Conservation (phyloP, 1,140 invertebrate species). For the Drosophila bocqueti region DNA sequence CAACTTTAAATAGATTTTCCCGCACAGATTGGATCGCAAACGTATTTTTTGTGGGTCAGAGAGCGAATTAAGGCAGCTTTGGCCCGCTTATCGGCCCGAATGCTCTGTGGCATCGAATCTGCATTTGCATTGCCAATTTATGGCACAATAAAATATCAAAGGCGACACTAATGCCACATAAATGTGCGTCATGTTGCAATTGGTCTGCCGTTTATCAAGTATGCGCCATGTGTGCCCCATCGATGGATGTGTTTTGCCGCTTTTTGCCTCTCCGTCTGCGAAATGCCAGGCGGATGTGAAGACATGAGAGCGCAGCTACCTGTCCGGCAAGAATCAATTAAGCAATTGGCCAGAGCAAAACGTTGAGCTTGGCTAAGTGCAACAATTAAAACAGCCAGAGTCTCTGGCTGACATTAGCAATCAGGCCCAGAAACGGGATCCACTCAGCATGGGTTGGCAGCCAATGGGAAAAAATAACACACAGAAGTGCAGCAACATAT, state of each 20-base stretch:
- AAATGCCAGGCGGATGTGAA: conserved; percentile 65
- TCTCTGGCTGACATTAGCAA: conserved; percentile 38
- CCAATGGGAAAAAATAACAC: conserved; percentile 6
- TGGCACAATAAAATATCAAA: conserved; percentile 63
- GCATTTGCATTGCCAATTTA: conserved; percentile 59
- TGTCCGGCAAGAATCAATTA: conserved; percentile 62
- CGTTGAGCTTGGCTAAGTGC: conserved; percentile 46
- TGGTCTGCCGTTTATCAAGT: conserved; percentile 58
- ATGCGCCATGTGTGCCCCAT: conserved; percentile 67
- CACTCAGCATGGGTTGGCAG: conserved; percentile 27
- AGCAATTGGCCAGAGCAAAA: conserved; percentile 46
- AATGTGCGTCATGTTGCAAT: conserved; percentile 74
- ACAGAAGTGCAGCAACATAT: conserved; percentile 18
- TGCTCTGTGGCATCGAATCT: conserved; percentile 44
- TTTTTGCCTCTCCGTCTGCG: conserved; percentile 27
- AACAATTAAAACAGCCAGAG: conserved; percentile 52
- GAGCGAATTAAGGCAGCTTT: conserved; percentile 55
- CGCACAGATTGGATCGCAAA: conserved; percentile 41
- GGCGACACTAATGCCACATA: conserved; percentile 71
- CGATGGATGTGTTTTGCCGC: conserved; percentile 34
- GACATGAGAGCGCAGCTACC: conserved; percentile 54
- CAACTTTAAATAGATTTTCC: conserved; percentile 39
- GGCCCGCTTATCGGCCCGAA: conserved; percentile 44
- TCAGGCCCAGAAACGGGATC: conserved; percentile 35
- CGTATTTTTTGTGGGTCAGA: conserved; percentile 61